These are phyloP conservation scores for Hydriomena furcata DNA, from an alignment of 2,888 invertebrate genomes.

Conservation along the genomic window DNA sequence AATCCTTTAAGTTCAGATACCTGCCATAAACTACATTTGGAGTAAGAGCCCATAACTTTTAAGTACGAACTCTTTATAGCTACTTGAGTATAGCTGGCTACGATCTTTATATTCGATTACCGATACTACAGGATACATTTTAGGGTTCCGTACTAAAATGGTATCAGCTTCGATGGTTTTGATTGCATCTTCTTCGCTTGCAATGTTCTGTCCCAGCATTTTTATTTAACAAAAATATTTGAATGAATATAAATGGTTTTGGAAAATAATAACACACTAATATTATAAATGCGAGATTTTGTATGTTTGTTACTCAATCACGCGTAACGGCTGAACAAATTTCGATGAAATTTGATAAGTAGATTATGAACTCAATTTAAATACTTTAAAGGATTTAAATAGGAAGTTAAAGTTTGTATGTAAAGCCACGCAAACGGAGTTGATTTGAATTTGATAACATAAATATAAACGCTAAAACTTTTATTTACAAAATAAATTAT, in stretches of 20 bases:
- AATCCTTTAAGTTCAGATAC: constrained; percentile 30
- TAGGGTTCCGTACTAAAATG: constrained; percentile 8
- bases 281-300: too few species aligned
- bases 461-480: not conserved
- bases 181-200: too few species aligned
- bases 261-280: too few species aligned
- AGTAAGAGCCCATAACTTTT: constrained; percentile 39
- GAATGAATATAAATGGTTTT: too few species aligned
- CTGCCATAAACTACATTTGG: constrained; percentile 38
- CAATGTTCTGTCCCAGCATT: too few species aligned
- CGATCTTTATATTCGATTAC: constrained; percentile 35
- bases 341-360: too few species aligned
- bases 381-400: too few species aligned
- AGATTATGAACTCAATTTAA: too few species aligned
- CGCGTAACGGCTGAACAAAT: too few species aligned
- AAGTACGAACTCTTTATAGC: constrained; percentile 40
- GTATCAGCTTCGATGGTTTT: not conserved
- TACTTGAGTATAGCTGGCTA: constrained; percentile 31
- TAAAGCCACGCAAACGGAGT: not conserved
- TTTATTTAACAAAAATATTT: too few species aligned
- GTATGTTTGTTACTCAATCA: too few species aligned
- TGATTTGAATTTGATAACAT: not conserved
- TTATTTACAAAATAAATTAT: not conserved
- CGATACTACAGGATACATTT: constrained; percentile 22
- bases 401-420: too few species aligned